These are phyloP conservation scores for Ceyx melanurus DNA, from an alignment of 2,113 vertebrate species.

Conservation along the genomic window DNA sequence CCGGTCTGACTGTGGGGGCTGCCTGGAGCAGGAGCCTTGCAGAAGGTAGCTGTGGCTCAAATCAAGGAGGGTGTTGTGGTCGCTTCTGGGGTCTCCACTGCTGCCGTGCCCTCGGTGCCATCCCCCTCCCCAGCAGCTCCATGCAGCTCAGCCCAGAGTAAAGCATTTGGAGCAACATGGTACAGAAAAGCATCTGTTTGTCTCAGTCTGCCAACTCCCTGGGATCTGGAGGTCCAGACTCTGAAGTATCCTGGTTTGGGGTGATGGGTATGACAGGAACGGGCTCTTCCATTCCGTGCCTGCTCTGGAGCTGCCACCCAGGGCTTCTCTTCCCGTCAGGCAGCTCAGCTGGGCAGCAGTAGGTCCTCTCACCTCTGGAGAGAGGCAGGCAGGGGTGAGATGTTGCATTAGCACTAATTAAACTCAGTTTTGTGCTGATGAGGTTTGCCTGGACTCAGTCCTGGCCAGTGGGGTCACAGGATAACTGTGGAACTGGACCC, in stretches of 20 bases:
- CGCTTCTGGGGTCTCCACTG: not conserved
- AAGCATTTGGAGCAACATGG: not conserved
- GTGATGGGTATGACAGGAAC: not conserved
- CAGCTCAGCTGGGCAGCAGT: not conserved
- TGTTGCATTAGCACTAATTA: not conserved
- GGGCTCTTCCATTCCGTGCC: not conserved
- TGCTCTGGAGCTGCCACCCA: not conserved
- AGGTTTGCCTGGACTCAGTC: not conserved
- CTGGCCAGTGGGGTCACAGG: no score
- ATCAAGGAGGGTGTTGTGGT: not conserved
- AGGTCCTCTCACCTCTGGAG: not conserved
- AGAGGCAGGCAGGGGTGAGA: not conserved
- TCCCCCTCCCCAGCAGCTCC: not conserved
- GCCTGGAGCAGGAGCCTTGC: not conserved
- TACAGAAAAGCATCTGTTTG: not conserved
- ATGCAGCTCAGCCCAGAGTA: accelerated
- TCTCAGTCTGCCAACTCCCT: not conserved
- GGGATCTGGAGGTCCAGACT: not conserved
- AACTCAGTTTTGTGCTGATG: not conserved
- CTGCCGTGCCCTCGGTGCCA: not conserved
- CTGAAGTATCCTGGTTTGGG: not conserved
- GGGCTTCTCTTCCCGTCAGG: not conserved
- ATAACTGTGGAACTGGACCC: not conserved
- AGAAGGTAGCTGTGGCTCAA: not conserved
- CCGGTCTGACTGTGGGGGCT: not conserved